Base-by-base conservation (phyloP, 2,888 invertebrate genomes). In the Mamestra brassicae region DNA sequence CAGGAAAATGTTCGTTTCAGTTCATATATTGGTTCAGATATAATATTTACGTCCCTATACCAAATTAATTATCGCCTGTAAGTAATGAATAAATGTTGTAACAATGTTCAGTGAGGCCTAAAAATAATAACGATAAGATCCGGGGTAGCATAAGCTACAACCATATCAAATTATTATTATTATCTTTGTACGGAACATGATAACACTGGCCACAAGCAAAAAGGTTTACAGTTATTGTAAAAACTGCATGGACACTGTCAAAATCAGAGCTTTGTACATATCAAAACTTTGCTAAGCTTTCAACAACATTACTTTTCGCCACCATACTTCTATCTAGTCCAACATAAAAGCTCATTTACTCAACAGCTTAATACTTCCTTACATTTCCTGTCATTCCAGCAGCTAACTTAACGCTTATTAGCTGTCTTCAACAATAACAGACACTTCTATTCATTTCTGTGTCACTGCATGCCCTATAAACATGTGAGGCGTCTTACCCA, bases 391-490 rank as follows among this genome's bases (percentile, higher is more conserved):
- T 17, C 3, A 17, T 67, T n/a, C 38, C 13, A 38, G 4, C 7
- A 45, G 13, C 17, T 15, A 61, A 26, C 45, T 17, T 36, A 34
- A 8, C 13, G 50, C 50, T 15, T 13, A 68, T 13, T 36, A 4
- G 60, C 71, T 66, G 47, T 47, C 66, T 67, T 26, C 13, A 36
- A 47, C 45, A 69, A 7, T n/a, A 52, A 62, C 34, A 85, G 63
- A 70, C 69, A 61, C 10, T 55, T 74, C 50, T 85, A 84, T 84
- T 85, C 73, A 77, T 68, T 85, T 78, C 65, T 82, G 55, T 86
- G 84, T 84, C 86, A 87, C 70, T 70, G 73, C 62, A 76, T 82
- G 84, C 70, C 82, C 87, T 76, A 88, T 74, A 80, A 83, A 86
- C 81, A 77, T 74, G 71, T 67, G 62, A 70, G 74, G 50, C 64